Evolutionary conservation across 2,797 vertebrate species (phyloP), one percentile per base, ranked within the genome.

Genomic region (Sciaenops ocellatus): DNA sequence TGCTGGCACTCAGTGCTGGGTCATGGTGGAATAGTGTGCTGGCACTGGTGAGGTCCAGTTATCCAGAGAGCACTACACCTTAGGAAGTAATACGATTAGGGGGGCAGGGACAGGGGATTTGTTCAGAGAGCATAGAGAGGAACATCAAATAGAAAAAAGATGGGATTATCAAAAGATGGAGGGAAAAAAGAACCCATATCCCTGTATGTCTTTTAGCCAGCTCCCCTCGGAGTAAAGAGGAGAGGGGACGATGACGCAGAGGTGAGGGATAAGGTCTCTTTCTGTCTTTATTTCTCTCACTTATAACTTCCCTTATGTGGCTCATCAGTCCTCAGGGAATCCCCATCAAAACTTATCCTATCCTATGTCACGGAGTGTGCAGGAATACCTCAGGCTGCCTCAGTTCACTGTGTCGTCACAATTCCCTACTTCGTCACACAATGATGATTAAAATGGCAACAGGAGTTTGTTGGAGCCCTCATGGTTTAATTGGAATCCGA

Each of bases 61-160:
- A 87, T 86, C 82, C 86, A 82, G 87, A 87, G 87, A 85, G 89
- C 88, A 87, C 75, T 78, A 83, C 82, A 90, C 90, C 90, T 92
- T 83, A 79, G 90, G 92, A 88, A 90, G 89, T 92, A 94, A 94
- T 93, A 81, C 85, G 92, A 95, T 94, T 95, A 94, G 76, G 68
- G 80, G 75, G 86, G 85, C 82, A 86, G 85, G 73, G 87, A 89
- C 86, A 82, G 82, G 85, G 85, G 90, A 94, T 94, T 93, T 93
- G 91, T 92, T 92, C 89, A 85, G 84, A 82, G 84, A 91, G 91
- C 86, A 80, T 78, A 83, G 77, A 91, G 87, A 85, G 85, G 87
- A 92, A 93, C 87, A 89, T 90, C 84, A 93, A 89, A 91, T 86
- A 91, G 80, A 87, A 87, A 90, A 87, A 90, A 87, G 76, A 87